Conservation (phyloP, 2,888 invertebrate species). For the Agrilus mali region DNA sequence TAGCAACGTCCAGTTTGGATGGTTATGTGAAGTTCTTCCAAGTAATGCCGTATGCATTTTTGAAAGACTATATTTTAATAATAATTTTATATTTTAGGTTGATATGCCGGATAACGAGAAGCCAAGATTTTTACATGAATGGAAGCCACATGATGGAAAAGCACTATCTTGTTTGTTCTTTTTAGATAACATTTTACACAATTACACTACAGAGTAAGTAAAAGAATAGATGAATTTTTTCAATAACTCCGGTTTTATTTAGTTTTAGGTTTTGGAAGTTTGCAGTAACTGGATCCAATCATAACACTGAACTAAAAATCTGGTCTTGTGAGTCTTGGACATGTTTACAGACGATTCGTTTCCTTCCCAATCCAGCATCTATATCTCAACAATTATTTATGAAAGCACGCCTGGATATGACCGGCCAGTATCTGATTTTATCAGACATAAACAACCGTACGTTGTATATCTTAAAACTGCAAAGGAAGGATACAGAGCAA, state of each 20-base stretch:
- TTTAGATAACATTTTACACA: conserved; percentile 73
- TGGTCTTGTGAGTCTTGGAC: conserved; percentile 95
- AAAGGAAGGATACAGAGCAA: conserved; percentile 47
- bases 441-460: conserved; percentile 78
- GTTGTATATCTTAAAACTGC: conserved; percentile 68
- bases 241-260: conserved; percentile 10
- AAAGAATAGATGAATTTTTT: background rate
- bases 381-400: conserved; percentile 38
- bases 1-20: conserved; percentile 80
- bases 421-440: conserved; percentile 74
- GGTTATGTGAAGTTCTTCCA: conserved; percentile 91
- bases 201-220: conserved; percentile 63
- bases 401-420: conserved; percentile 72
- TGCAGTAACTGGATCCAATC: conserved; percentile 80
- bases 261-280: conserved; percentile 87
- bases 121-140: conserved; percentile 78
- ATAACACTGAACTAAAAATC: conserved; percentile 80
- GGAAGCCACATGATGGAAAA: conserved; percentile 84
- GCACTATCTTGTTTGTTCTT: conserved; percentile 85
- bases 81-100: conserved; percentile 49
- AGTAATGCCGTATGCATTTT: conserved; percentile 28
- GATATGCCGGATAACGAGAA: conserved; percentile 56
- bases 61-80: background rate
- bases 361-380: conserved; percentile 40
- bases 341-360: conserved; percentile 78